Evolutionary conservation across 2,888 invertebrate genomes (phyloP), one percentile per base, ranked within the genome.

Genomic region (Amblyteles armatorius): DNA sequence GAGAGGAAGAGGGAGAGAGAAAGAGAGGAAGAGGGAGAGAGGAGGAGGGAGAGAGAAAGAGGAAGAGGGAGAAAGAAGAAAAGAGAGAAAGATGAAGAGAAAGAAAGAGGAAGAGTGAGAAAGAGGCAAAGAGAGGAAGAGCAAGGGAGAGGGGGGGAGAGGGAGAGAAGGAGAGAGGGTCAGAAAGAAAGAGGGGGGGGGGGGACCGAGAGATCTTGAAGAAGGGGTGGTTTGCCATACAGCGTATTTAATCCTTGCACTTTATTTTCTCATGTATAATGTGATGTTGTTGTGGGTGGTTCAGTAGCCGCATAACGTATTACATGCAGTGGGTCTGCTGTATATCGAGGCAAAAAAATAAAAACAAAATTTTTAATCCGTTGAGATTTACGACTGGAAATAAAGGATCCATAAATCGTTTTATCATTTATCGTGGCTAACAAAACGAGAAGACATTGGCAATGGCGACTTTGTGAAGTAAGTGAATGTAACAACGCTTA

Each of bases 141-240:
- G 33, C 0, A 0, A 3, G 29, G 0, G 5, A 33, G 33, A 33
- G 33, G 6, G 4, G 29, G 29, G 0, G 5, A 33, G 33, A 33
- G 33, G 5, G 0, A 33, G 33, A 33, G 33, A 22, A 6, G 5
- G 33, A 6, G 33, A 6, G 33, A 33, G 33, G 0, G 33, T 5
- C 0, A 33, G 33, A 33, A 0, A 0, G 5, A 33, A 6, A 33
- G 0, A 6, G 5, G 4, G 33, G 5, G 33, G 13, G 3, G 13
- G 3, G 13, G 22, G 9, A 11, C 11, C 44, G 48, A 60, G 33
- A 68, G 74, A 81, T 80, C 77, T 68, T 50, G 76, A 71, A 71
- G 76, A 33, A 78, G 76, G 84, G 84, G 78, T 78, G 84, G 81
- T 60, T 84, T 69, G 83, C 76, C 83, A 76, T 83, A 76, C 63